Conservation (phyloP, 2,113 vertebrate genomes). For the Clinocottus analis region DNA sequence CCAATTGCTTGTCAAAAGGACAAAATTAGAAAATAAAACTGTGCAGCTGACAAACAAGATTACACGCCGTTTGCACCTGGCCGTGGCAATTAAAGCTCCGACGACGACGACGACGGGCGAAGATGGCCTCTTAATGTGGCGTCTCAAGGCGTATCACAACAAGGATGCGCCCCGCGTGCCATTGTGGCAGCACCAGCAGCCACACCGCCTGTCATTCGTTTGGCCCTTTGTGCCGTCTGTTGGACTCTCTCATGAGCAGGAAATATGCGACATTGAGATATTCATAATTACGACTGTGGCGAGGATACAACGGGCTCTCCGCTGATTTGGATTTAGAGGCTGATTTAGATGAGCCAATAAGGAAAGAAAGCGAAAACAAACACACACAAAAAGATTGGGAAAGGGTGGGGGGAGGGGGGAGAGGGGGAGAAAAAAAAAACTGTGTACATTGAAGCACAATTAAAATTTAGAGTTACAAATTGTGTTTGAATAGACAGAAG, state of each 20-base stretch:
- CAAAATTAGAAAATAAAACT: constrained; percentile 79
- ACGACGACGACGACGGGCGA: constrained; percentile 80
- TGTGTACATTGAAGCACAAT: background rate
- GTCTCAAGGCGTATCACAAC: constrained; percentile 79
- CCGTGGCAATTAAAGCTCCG: constrained; percentile 79
- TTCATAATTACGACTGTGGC: constrained; percentile 59
- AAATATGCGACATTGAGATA: constrained; percentile 54
- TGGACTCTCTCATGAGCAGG: constrained; percentile 20
- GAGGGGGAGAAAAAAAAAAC: no score
- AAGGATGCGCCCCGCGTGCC: constrained; percentile 65
- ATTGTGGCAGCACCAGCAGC: constrained; percentile 33
- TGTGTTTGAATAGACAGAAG: constrained; percentile 32
- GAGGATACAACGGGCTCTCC: constrained; percentile 24
- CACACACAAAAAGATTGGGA: background rate
- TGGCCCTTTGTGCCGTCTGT: constrained; percentile 48
- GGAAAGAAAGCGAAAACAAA: background rate
- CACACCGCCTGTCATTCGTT: constrained; percentile 57
- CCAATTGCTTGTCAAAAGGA: constrained; percentile 81
- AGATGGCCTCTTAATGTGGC: constrained; percentile 76
- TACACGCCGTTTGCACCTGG: constrained; percentile 84
- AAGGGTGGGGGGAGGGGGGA: no score
- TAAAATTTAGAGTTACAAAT: constrained; percentile 31
- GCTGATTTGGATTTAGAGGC: constrained; percentile 36
- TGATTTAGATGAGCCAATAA: constrained; percentile 27
- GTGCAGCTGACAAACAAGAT: constrained; percentile 81